Percentiles rank a stretch among this genome's conserved stretches.
phyloP scores from a whole-genome alignment of 2,113 vertebrate species.

The Laterallus jamaicensis region DNA sequence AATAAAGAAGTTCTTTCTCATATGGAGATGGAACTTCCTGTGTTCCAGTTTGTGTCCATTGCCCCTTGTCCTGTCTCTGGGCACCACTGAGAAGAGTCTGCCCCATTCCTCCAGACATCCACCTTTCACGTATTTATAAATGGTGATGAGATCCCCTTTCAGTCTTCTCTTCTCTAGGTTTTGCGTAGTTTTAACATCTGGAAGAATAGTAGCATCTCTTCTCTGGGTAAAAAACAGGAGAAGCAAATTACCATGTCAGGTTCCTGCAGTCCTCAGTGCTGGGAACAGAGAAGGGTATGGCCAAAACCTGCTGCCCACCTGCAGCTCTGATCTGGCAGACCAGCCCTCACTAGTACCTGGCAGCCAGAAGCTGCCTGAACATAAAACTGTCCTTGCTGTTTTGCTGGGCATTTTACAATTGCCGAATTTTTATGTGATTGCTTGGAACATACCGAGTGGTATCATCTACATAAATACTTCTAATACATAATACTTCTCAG shows the following conservation, averaged over 20 bases:
- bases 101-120: too few relatives aligned
- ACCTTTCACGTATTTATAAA: too few relatives aligned
- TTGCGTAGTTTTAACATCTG: fast-evolving
- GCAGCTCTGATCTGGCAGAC: background rate
- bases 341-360: background rate
- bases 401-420: background rate
- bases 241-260: background rate
- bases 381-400: background rate
- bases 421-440: background rate
- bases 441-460: background rate
- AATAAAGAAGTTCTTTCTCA: too few relatives aligned
- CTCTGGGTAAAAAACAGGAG: background rate
- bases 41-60: too few relatives aligned
- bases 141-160: too few relatives aligned
- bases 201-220: background rate
- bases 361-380: background rate
- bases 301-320: background rate
- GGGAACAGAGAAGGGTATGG: background rate
- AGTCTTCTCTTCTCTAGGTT: too few relatives aligned
- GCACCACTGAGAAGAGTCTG: too few relatives aligned
- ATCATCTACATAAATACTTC: background rate
- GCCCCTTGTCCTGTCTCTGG: too few relatives aligned
- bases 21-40: too few relatives aligned
- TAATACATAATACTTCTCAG: background rate
- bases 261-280: background rate